phyloP scores from a whole-genome alignment of 2,797 vertebrate genomes.

The Girardinus metallicus region DNA sequence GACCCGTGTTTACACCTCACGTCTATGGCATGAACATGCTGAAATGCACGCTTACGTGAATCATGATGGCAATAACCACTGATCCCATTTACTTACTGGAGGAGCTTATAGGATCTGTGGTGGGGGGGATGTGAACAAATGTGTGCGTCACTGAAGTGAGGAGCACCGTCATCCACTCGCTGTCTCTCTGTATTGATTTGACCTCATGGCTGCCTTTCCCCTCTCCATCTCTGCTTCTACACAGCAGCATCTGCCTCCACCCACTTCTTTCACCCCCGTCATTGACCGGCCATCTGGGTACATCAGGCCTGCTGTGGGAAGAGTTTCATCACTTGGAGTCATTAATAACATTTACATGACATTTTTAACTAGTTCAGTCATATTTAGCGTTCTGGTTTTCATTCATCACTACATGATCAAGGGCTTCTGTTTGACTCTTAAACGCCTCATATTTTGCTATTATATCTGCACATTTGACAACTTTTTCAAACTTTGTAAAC shows the following conservation, averaged over 20 bases:
- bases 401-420: neutral
- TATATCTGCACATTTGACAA: neutral
- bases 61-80: conserved; percentile 11
- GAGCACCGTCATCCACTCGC: neutral
- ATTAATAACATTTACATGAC: neutral
- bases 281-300: conserved; percentile 44
- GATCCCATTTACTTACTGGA: conserved; percentile 45
- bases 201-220: conserved; percentile 39
- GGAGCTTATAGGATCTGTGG: neutral
- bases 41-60: neutral
- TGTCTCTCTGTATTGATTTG: conserved; percentile 62
- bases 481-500: neutral
- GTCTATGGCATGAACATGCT: neutral
- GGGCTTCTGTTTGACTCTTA: neutral
- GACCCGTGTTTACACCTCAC: conserved; percentile 44
- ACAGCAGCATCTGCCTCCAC: conserved; percentile 38
- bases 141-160: conserved; percentile 1
- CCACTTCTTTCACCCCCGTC: conserved; percentile 41
- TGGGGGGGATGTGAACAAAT: conserved; percentile 22
- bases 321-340: neutral
- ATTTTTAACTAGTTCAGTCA: neutral
- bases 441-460: too few species aligned
- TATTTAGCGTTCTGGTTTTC: neutral
- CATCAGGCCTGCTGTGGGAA: neutral
- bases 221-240: conserved; percentile 34